A percentile compares a stretch with the other conserved stretches of the same genome.
phyloP scores from a whole-genome alignment of 1,140 invertebrate species.

The Stegodyphus mimosarum region DNA sequence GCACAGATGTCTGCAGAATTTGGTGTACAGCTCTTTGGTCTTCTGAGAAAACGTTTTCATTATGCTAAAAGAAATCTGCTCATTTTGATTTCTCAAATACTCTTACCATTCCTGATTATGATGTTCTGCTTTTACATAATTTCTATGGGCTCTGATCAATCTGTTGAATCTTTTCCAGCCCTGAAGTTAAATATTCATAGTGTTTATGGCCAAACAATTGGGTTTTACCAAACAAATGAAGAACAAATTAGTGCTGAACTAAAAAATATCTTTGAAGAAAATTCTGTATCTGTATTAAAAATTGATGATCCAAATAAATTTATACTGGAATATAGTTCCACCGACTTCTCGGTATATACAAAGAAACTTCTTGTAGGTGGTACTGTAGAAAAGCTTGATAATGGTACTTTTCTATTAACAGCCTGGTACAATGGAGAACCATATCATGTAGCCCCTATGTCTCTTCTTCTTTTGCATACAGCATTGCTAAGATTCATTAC shows the following conservation, averaged over 20 bases:
- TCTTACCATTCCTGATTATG: constrained; percentile 58
- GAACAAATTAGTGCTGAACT: constrained; percentile 5
- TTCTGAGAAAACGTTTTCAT: constrained; percentile 63
- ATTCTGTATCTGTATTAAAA: background rate
- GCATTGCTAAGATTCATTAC: constrained; percentile 40
- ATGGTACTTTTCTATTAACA: constrained; percentile 22
- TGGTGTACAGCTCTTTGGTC: constrained; percentile 40
- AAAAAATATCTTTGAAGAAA: constrained; percentile 1
- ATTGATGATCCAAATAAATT: constrained; percentile 29
- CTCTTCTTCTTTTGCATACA: constrained; percentile 44
- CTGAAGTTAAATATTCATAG: constrained; percentile 40
- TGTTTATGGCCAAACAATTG: constrained; percentile 54
- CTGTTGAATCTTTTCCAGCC: constrained; percentile 5
- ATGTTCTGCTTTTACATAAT: constrained; percentile 12
- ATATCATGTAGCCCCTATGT: constrained; percentile 44
- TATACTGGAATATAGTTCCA: constrained; percentile 29
- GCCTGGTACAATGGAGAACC: constrained; percentile 61
- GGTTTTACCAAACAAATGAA: constrained; percentile 33
- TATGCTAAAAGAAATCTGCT: constrained; percentile 61
- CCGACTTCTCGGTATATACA: constrained; percentile 16
- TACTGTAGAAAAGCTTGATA: background rate
- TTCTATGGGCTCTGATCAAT: background rate
- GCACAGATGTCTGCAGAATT: background rate
- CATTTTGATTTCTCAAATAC: constrained; percentile 58
- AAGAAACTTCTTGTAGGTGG: constrained; percentile 45